Base-by-base conservation (phyloP, 2,113 vertebrate genomes). In the Dicrurus megarhynchus region DNA sequence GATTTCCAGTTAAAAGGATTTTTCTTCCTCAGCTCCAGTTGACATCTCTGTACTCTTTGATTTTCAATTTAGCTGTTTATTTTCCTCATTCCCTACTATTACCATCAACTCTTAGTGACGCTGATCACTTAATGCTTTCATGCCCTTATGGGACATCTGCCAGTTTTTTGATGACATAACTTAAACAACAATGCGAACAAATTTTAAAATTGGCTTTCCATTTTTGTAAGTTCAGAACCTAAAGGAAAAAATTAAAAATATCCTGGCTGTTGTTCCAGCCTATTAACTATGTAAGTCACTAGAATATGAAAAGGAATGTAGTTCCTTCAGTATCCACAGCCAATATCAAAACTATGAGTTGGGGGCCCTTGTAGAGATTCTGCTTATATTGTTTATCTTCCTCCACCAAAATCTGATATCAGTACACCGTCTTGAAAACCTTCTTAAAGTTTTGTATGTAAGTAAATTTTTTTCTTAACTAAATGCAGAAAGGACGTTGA, bases 1-100 rank as follows among this genome's bases (percentile, higher is more conserved):
- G 18, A 53, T 57, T 10, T 35, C 5, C 11, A 59, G 3, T 32
- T 49, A 16, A 59, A 73, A 59, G 8, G 22, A 33, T 26, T 22
- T 52, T 35, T 10, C 19, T 4, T 18, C 4, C 3, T 3, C 18
- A 2, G 1, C 5, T 33, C 5, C 15, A 44, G 1, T 10, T 41
- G 12, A 1, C 1, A 24, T 64, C 11, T 76, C 28, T 67, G 5
- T 59, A 39, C 33, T 73, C 22, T 79, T 18, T 53, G 10, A 42
- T 81, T 77, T 39, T 27, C 21, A 49, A 2, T 13, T 71, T 56
- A 33, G 10, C 13, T 65, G 6, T 47, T 85, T 30, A 50, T 84
- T 81, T 87, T 60, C 8, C 33, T 78, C 4, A 8, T 42, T 20
- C 13, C 3, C 3, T 55, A 1, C 2, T 63, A 24, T 41, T 76